Base-by-base conservation (phyloP, 2,888 invertebrate genomes). In the Maniola hyperantus region DNA sequence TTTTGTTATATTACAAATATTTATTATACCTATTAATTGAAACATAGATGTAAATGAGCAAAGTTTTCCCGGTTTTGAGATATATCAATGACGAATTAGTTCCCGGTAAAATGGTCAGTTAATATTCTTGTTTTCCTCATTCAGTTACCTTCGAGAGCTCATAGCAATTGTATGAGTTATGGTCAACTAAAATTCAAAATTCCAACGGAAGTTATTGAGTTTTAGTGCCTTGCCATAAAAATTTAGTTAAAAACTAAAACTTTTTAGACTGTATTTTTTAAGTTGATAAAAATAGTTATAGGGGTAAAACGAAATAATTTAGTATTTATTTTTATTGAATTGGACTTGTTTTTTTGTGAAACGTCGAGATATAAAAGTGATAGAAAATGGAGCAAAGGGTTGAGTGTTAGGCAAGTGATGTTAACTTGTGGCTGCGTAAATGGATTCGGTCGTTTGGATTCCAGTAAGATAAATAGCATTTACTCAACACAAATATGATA, bases 381-480 rank as follows among this genome's bases (percentile, higher is more conserved):
- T 42, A 8, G 10, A 60, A 48, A 20, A 48, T 60, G 33, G 11
- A 11, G 10, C 13, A 6, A 50, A n/a, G 34, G 8, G 8, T 36
- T 42, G 8, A 61, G 50, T 51, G 42, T 44, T 60, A 51, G 65
- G 54, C 15, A 64, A 68, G 72, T 73, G 63, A 74, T 72, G 73
- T 69, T 76, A 69, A 68, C 36, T 66, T 79, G 80, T 68, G 79
- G 79, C n/a, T 80, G 80, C 63, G 71, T 75, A 10, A 69, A 78
- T 63, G 76, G 77, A 46, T 75, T 80, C 36, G 75, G 77, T 39
- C 70, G 72, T 34, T 55, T 75, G 36, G 73, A 72, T 60, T 74
- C 79, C 36, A 72, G 82, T 82, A 78, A 79, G 78, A 61, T 61
- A 2, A 57, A 68, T 60, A 55, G n/a, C 13, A 13, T 33, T 33